Conservation (phyloP, 2,113 vertebrate genomes). For the Pelobates fuscus region DNA sequence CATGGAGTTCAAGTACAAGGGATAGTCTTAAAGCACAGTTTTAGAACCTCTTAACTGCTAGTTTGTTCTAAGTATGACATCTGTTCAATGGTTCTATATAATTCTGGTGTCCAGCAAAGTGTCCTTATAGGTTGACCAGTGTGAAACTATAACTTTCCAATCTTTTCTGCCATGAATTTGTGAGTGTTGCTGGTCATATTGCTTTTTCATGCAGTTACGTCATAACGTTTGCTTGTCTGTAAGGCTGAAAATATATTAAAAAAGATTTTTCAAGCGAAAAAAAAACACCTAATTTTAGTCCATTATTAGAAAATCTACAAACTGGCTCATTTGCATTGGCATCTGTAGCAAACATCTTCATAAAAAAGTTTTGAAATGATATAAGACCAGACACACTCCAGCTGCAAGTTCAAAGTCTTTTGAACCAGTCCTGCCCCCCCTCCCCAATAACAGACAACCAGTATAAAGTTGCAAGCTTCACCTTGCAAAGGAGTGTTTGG, state of each 20-base stretch:
- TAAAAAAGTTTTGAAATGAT: not conserved
- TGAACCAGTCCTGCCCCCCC: not conserved
- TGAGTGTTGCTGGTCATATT: constrained; percentile 13
- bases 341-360: not conserved
- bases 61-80: too few relatives aligned
- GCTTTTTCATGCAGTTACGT: constrained; percentile 19
- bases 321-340: not conserved
- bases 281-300: not conserved
- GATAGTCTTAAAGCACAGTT: too few relatives aligned
- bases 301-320: constrained; percentile 4
- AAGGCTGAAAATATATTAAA: constrained; percentile 4
- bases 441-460: not conserved
- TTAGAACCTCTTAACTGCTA: too few relatives aligned
- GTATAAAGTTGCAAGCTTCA: not conserved
- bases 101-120: too few relatives aligned
- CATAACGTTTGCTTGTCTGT: not conserved
- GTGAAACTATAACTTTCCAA: not conserved
- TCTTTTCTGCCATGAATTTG: not conserved
- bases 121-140: too few relatives aligned
- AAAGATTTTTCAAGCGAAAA: not conserved
- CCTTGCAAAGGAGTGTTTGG: constrained; percentile 7
- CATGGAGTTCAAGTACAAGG: too few relatives aligned
- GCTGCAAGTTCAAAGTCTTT: not conserved
- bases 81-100: too few relatives aligned
- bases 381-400: constrained; percentile 5